Evolutionary conservation across 37 sponge, comb jelly and placozoan genomes (phyloP), one percentile per base, ranked within the genome.

Genomic region (Oscarella lobularis): DNA sequence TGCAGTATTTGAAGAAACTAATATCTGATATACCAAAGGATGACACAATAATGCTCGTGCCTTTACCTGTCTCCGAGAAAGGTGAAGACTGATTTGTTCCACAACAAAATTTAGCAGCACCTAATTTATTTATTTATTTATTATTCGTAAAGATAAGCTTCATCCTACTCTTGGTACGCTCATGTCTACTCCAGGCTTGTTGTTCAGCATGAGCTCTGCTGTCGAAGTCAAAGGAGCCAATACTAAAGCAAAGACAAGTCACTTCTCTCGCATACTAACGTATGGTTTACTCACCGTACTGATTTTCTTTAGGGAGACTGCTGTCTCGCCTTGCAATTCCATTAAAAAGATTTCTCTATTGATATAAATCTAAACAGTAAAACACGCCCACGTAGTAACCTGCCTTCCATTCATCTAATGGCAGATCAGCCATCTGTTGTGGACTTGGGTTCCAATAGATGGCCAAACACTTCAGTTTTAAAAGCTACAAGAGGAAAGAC

Each of bases 31-130:
- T n/a, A n/a, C n/a, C n/a, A 48, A 48, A 48, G 20, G n/a, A n/a
- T n/a, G n/a, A n/a, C n/a, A n/a, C n/a, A n/a, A n/a, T n/a, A n/a
- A n/a, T n/a, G n/a, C n/a, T n/a, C n/a, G n/a, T n/a, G n/a, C n/a
- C n/a, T 35, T 2, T 72, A 89, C 90, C 90, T 89, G 90, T 39
- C 74, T 67, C 66, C 83, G 85, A 33, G 69, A 36, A 20, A 89
- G 67, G 2, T 75, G 31, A 1, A 89, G 33, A 2, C 80, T 70
- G 38, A 89, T 78, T 35, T 83, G 32, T 3, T 83, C 38, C 39
- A 89, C 70, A 0, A 67, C 69, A 60, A 89, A 39, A 36, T 76
- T 36, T 66, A 79, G 75, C 39, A 81, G 67, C 3, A 83, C 77
- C 67, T 82, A 68, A n/a, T n/a, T n/a, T n/a, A n/a, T n/a, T n/a